Base-by-base conservation (phyloP, 2,113 vertebrate genomes). In the Alethe diademata region DNA sequence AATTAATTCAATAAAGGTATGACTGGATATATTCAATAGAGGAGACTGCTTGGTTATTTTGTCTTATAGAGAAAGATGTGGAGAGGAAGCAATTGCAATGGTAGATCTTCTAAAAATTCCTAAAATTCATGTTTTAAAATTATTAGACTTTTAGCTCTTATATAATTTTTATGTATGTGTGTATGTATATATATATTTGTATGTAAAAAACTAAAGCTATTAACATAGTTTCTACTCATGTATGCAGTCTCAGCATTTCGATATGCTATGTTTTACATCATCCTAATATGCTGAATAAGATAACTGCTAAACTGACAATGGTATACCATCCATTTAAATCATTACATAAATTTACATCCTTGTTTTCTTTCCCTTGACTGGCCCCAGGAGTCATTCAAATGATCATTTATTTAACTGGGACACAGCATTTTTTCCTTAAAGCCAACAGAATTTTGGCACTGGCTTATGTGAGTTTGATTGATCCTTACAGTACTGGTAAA, bases 1-100 rank as follows among this genome's bases (percentile, higher is more conserved):
- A 92, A 82, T 95, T 95, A 96, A 95, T 95, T 96, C 67, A 86
- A 82, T 90, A 79, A 94, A 67, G 31, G 81, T 91, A 36, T 86
- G 66, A 90, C 28, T 91, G 33, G 12, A 4, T 86, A 17, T 66
- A 70, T 75, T 72, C 86, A 78, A 38, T 12, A 64, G 23, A 83
- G 20, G 14, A 92, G 8, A 66, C 22, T 62, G 15, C 25, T 69
- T 79, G 16, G 48, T 54, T 89, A 19, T 61, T 91, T 74, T 66
- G 12, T 86, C 14, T 69, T 58, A 36, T 8, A 6, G 45, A 65
- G 17, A 79, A 79, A 75, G 26, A 29, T n/a, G 18, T 23, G 9
- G 5, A 90, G 8, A 8, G 7, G 11, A 91, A 70, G 2, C 4
- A 56, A 89, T 8, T 84, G 5, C 22, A 73, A 19, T 18, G 8